Conservation (phyloP, 2,113 vertebrate genomes). For the Callorhinus ursinus region DNA sequence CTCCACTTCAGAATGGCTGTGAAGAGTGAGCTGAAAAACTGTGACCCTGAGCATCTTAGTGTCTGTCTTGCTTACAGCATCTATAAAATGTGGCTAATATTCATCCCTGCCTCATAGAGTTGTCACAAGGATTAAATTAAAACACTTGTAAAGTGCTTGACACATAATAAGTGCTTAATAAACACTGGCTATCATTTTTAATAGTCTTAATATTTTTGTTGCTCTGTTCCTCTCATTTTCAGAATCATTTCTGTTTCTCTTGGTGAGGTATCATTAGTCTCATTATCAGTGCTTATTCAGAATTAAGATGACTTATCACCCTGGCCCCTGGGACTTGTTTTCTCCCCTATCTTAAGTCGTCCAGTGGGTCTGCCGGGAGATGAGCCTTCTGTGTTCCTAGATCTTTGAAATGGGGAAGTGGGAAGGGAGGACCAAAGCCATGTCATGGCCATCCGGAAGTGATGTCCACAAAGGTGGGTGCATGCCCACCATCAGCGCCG, state of each 20-base stretch:
- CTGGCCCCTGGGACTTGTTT: not conserved
- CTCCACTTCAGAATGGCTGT: not conserved
- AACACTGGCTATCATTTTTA: not conserved
- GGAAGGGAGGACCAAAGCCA: no score
- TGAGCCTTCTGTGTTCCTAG: not conserved
- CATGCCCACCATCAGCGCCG: rapidly evolving
- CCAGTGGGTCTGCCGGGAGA: not conserved
- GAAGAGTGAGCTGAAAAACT: not conserved
- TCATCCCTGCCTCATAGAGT: not conserved
- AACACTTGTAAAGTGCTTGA: not conserved
- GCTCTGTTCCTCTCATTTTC: not conserved
- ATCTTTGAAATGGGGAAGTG: not conserved
- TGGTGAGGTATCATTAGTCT: not conserved
- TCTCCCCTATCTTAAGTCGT: not conserved
- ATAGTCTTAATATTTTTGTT: not conserved
- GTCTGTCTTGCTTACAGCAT: not conserved
- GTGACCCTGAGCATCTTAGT: not conserved
- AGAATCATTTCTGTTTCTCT: not conserved
- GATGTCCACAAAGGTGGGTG: rapidly evolving
- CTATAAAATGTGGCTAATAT: not conserved
- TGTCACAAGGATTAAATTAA: not conserved
- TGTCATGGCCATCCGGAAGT: rapidly evolving
- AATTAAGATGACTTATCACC: not conserved
- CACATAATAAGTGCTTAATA: not conserved
- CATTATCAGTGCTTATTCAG: not conserved